Base-by-base conservation (phyloP, 2,113 vertebrate genomes). In the Pampusana beccarii region DNA sequence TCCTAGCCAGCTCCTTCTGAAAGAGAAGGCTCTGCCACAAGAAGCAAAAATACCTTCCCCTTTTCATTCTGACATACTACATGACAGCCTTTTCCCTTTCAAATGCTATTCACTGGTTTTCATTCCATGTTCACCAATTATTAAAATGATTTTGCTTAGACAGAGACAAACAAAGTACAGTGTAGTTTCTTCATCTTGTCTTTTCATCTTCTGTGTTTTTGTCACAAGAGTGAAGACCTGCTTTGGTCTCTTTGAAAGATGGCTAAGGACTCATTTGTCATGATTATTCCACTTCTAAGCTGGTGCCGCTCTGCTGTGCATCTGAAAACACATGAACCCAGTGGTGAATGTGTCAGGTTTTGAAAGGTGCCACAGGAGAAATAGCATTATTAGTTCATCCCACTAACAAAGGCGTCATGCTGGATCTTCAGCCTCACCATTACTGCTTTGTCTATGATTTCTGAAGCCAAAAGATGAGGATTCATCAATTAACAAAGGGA, bases 401-500 rank as follows among this genome's bases (percentile, higher is more conserved):
- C 1, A 3, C 69, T 84, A 77, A 61, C 62, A 81, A 77, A 93
- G 18, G 62, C 33, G 44, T 66, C 54, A 14, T 3, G 3, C 53
- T 51, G 93, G 40, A 87, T 91, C 80, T 87, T 62, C 91, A 96
- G 78, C 77, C 83, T 85, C 62, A 26, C 53, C 0, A 0, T 38
- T 21, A 6, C 61, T 75, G 69, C 77, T 44, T 17, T 29, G 38
- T 33, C 83, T 54, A 9, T 13, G 61, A n/a, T 25, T 85, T 79
- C 91, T 48, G 36, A 33, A 82, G 80, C 78, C 91, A 81, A 86
- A 74, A 80, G 79, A 67, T 10, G 50, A 75, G 86, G 50, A 29
- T 17, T 70, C 57, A 24, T 93, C 92, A 93, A 92, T 94, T 93
- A 95, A 84, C 78, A 42, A 87, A 79, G 87, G 65, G 65, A 82